phyloP scores from a whole-genome alignment of 37 sponge, comb jelly and placozoan genomes.

The Amphimedon queenslandica region DNA sequence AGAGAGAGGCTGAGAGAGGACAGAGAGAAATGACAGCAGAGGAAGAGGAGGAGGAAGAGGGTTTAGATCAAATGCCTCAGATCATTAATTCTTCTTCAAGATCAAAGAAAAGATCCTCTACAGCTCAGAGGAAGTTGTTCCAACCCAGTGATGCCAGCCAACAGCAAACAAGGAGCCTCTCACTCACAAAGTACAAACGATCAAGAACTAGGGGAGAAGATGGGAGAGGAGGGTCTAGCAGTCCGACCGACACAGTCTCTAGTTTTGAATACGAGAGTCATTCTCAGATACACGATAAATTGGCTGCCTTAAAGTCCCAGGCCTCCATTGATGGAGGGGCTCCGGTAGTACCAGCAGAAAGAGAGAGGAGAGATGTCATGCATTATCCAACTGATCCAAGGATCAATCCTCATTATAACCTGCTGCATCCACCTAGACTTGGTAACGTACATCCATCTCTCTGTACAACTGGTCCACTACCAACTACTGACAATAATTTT shows the following conservation, averaged over 20 bases:
- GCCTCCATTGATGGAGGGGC: no score
- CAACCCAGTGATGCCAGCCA: background rate
- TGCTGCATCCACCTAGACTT: no score
- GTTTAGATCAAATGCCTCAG: background rate
- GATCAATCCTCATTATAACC: no score
- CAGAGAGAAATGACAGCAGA: no score
- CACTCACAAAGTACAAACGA: background rate
- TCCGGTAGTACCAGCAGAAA: no score
- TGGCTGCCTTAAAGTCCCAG: no score
- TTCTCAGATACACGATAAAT: background rate
- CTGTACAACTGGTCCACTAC: no score
- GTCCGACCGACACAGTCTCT: background rate
- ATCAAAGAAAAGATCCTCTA: background rate
- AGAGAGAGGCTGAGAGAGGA: no score
- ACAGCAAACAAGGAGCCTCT: background rate
- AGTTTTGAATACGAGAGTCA: conserved; percentile 7
- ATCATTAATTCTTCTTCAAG: background rate
- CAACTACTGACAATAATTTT: no score
- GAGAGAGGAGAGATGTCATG: no score
- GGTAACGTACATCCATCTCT: no score
- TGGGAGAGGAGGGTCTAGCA: background rate
- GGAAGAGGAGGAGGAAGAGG: background rate
- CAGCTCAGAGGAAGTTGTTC: background rate
- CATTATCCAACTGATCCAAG: no score
- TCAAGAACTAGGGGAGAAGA: background rate